Percentiles rank a stretch among this genome's conserved stretches.
Conservation (phyloP, 1,140 invertebrate species). For the Drosophila pruinosa region DNA sequence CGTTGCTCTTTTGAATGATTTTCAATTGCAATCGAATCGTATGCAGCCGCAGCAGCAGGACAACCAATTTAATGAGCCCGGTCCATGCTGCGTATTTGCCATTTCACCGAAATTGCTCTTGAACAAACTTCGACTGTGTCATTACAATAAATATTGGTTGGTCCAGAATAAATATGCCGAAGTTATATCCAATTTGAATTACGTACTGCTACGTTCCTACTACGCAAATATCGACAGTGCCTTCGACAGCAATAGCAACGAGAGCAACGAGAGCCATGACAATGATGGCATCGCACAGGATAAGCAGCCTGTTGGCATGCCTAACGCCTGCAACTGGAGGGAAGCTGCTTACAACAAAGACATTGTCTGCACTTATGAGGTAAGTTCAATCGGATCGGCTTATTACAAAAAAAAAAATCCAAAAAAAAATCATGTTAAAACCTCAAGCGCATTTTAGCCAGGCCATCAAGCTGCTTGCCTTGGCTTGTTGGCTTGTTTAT, state of each 20-base stretch:
- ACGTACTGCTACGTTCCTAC: slow-evolving; percentile 68
- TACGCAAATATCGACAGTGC: slow-evolving; percentile 66
- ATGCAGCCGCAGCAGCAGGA: slow-evolving; percentile 40
- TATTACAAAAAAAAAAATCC: slow-evolving; percentile 40
- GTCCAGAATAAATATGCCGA: slow-evolving; percentile 83
- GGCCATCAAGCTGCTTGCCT: slow-evolving; percentile 18
- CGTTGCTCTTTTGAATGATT: slow-evolving; percentile 82
- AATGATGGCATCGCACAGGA: slow-evolving; percentile 8
- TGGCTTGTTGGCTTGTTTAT: slow-evolving; percentile 59
- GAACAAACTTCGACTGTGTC: slow-evolving; percentile 79
- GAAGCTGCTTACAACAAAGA: slow-evolving; percentile 46
- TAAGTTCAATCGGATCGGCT: slow-evolving; percentile 72
- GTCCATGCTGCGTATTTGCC: slow-evolving; percentile 66
- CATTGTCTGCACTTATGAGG: slow-evolving; percentile 79
- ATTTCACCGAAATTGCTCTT: slow-evolving; percentile 82
- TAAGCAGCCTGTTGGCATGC: background rate
- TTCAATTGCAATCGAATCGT: slow-evolving; percentile 81
- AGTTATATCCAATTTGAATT: slow-evolving; percentile 83
- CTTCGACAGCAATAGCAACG: slow-evolving; percentile 38
- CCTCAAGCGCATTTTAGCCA: slow-evolving; percentile 16
- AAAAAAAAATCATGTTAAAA: background rate
- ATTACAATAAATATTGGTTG: slow-evolving; percentile 83
- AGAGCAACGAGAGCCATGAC: background rate
- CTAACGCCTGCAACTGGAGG: slow-evolving; percentile 33
- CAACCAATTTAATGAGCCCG: slow-evolving; percentile 56